phyloP scores from a whole-genome alignment of 2,888 invertebrate species.

The Molanna angustata region DNA sequence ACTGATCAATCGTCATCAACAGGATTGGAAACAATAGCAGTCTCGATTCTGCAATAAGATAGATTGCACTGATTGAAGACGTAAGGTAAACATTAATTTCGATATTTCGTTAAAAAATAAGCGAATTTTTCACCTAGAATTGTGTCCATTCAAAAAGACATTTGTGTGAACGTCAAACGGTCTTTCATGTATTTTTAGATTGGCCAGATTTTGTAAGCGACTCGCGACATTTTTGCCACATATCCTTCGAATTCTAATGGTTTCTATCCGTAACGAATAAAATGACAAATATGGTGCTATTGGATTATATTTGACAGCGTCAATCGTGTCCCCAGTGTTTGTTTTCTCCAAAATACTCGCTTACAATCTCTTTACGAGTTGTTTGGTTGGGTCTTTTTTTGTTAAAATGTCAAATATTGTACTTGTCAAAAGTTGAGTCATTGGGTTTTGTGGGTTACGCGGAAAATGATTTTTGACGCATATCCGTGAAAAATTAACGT shows the following conservation, averaged over 20 bases:
- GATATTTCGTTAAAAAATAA: slow-evolving; percentile 50
- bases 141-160: slow-evolving; percentile 1
- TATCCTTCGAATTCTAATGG: slow-evolving; percentile 57
- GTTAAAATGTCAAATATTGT: slow-evolving; percentile 53
- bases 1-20: slow-evolving; percentile 51
- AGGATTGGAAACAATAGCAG: slow-evolving; percentile 48
- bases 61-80: slow-evolving; percentile 49
- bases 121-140: slow-evolving; percentile 31
- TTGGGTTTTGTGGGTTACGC: slow-evolving; percentile 39
- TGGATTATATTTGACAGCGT: slow-evolving; percentile 40
- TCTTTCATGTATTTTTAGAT: slow-evolving; percentile 56
- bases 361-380: slow-evolving; percentile 40
- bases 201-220: slow-evolving; percentile 45
- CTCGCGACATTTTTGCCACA: slow-evolving; percentile 59
- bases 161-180: slow-evolving; percentile 35
- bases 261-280: slow-evolving; percentile 49
- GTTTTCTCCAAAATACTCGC: slow-evolving; percentile 37
- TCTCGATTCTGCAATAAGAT: slow-evolving; percentile 21
- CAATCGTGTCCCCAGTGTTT: slow-evolving; percentile 41
- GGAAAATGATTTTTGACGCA: slow-evolving; percentile 14
- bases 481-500: no score
- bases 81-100: slow-evolving; percentile 60
- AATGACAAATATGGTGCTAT: slow-evolving; percentile 37
- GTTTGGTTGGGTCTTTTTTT: slow-evolving; percentile 44
- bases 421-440: slow-evolving; percentile 59